Evolutionary conservation across 2,113 vertebrate genomes (phyloP).

Genomic region (Scomber colias): DNA sequence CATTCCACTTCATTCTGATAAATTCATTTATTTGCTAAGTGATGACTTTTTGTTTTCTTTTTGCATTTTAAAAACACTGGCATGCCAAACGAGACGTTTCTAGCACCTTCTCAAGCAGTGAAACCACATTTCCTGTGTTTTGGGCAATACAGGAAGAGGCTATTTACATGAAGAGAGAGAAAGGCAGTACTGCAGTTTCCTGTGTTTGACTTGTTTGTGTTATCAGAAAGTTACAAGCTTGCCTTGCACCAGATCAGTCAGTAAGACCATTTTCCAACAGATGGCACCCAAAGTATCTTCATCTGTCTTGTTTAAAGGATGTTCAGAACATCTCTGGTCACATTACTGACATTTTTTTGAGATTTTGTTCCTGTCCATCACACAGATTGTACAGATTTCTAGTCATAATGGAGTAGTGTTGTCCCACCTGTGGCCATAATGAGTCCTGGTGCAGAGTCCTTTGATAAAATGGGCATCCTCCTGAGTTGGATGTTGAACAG

Average conservation of each 20-base stretch:
- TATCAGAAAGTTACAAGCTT: constrained; percentile 4
- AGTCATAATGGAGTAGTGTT: background rate
- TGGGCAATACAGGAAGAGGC: constrained; percentile 19
- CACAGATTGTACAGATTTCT: background rate
- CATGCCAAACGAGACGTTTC: background rate
- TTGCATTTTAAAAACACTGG: background rate
- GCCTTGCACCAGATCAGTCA: background rate
- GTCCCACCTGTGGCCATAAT: constrained; percentile 94
- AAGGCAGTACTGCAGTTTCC: background rate
- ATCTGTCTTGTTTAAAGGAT: background rate
- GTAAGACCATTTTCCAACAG: background rate
- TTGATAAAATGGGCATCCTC: constrained; percentile 95
- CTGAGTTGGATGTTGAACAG: constrained; percentile 95
- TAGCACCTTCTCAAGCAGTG: background rate
- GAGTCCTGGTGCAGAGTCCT: constrained; percentile 95
- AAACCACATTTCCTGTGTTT: background rate
- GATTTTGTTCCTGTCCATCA: background rate
- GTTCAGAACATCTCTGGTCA: background rate
- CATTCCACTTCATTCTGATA: background rate
- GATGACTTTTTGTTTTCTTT: background rate
- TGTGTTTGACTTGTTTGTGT: background rate
- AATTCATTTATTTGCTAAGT: background rate
- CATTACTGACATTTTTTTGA: background rate
- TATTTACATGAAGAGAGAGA: background rate
- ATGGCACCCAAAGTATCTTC: constrained; percentile 10